phyloP scores from a whole-genome alignment of 2,888 invertebrate genomes.

The Drosophila fungiperda region DNA sequence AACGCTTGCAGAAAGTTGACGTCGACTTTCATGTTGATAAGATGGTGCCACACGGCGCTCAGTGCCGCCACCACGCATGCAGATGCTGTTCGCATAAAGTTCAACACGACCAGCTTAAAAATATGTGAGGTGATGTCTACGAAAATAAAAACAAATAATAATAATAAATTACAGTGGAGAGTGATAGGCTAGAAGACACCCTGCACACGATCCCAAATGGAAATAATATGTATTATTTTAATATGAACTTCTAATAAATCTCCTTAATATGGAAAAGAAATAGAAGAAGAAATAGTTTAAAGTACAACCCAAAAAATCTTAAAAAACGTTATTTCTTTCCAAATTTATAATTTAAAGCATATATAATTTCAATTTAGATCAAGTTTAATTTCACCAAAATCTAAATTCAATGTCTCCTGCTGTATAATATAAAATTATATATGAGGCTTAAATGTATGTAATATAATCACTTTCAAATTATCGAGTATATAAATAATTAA shows the following conservation, averaged over 20 bases:
- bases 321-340: neutral
- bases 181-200: neutral
- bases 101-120: constrained; percentile 29
- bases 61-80: constrained; percentile 32
- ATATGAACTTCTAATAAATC: neutral
- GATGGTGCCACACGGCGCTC: constrained; percentile 51
- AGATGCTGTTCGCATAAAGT: constrained; percentile 18
- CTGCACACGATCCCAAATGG: neutral
- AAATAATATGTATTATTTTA: neutral
- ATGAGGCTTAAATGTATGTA: no score
- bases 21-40: constrained; percentile 67
- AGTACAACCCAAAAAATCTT: neutral
- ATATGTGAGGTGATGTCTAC: constrained; percentile 10
- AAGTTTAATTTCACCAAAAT: neutral
- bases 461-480: no score
- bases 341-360: neutral
- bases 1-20: constrained; percentile 32
- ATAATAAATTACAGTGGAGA: neutral
- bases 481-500: neutral
- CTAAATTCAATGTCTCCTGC: neutral
- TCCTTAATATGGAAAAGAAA: no score
- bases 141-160: neutral
- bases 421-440: no score
- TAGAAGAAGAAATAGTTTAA: neutral
- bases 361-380: neutral